Evolutionary conservation across 2,888 invertebrate species (phyloP), one percentile per base, ranked within the genome.

Genomic region (Abrostola tripartita): DNA sequence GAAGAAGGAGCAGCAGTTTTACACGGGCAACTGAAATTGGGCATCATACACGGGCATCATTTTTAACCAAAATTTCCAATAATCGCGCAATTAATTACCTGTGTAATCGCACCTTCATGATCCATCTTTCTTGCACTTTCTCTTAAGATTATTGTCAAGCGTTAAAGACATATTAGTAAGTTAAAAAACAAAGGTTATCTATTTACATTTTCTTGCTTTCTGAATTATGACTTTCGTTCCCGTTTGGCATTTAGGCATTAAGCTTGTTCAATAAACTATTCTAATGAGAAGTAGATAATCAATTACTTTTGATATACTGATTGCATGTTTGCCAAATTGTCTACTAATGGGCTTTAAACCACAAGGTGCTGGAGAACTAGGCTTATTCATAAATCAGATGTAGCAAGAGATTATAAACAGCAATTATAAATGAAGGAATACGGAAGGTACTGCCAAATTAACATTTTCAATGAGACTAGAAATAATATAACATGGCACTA

Each of bases 241-340:
- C n/a, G 5, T 47, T 47, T 47, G 9, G 24, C n/a, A 5, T 47
- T 47, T 47, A 24, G 24, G 14, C 14, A 14, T 12, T n/a, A n/a
- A 47, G 44, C 12, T 14, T 24, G 24, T 47, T 24, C 44, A 9
- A 44, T 14, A 44, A 52, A 54, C 41, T 63, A 52, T 41, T 9
- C 35, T 56, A 57, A 54, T 51, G 35, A 14, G n/a, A 61, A 41
- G 58, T 35, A 54, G 52, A 40, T 61, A 59, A 56, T 74, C 68
- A 75, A 69, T 79, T 74, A 68, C 56, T 38, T 5, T 54, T 76
- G 52, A 77, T 67, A 79, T 68, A 52, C 53, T 12, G 53, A 47
- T 52, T 37, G 49, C 37, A 61, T 37, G 52, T 60, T 71, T 68
- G 77, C 80, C 68, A 78, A 71, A 71, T 69, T 65, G 37, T 65